Percentiles rank a stretch among this genome's conserved stretches.
Conservation (phyloP, 2,888 invertebrate species). For the Thyatira batis region DNA sequence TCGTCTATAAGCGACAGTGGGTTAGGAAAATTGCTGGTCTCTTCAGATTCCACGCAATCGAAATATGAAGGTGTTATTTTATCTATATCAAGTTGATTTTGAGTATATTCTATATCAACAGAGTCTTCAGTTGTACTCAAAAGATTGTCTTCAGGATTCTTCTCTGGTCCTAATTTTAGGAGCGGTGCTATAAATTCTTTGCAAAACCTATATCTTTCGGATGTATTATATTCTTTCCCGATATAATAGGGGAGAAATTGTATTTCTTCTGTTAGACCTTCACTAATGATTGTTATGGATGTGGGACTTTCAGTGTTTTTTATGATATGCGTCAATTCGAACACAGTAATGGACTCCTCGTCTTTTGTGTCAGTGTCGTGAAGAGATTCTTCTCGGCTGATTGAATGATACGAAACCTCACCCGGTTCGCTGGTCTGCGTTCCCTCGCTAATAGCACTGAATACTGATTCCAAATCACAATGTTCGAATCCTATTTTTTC, state of each 20-base stretch:
- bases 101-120: conserved; percentile 34
- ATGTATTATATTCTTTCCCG: conserved; percentile 15
- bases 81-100: conserved; percentile 34
- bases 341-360: conserved; percentile 32
- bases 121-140: conserved; percentile 29
- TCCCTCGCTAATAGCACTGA: conserved; percentile 31
- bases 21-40: background rate
- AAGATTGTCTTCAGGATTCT: conserved; percentile 36
- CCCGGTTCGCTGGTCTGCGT: conserved; percentile 38
- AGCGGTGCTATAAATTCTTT: conserved; percentile 51
- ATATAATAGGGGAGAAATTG: conserved; percentile 15
- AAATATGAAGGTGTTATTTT: too few relatives aligned
- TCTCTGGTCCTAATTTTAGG: conserved; percentile 28
- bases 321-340: conserved; percentile 38
- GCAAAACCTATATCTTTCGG: conserved; percentile 41
- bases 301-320: conserved; percentile 34
- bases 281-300: conserved; percentile 36
- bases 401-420: background rate
- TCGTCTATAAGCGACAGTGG: background rate
- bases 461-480: conserved; percentile 20
- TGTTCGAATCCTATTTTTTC: conserved; percentile 24
- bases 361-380: conserved; percentile 1
- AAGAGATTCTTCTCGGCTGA: background rate
- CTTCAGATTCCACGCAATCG: background rate
- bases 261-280: conserved; percentile 39